Evolutionary conservation across 2,888 invertebrate species (phyloP), one percentile per base, ranked within the genome.

Genomic region (Hydraecia micacea): DNA sequence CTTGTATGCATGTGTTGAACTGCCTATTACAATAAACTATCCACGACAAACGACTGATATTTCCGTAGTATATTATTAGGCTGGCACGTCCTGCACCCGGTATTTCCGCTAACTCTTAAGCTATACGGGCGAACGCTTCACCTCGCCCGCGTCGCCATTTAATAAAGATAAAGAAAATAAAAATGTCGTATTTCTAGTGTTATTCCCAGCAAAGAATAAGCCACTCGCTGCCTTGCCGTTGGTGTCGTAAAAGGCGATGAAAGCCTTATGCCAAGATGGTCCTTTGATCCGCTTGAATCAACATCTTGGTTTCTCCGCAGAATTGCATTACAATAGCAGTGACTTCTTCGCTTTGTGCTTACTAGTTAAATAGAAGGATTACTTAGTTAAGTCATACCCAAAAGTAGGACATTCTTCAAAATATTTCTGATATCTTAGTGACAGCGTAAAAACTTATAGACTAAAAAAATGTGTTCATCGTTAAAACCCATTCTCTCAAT

Each of bases 31-130:
- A 76, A 87, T 75, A 77, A 87, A 80, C 73, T 78, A 42, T 65
- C 67, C 65, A 79, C 75, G 76, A 83, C 78, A 79, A 79, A 62
- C 79, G 74, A 62, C 66, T 58, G 80, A 83, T 85, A 86, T 86
- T 86, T 86, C 86, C 86, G 86, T 77, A 63, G 75, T 80, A 52
- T 86, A 87, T 86, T 86, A 87, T 87, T 86, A 86, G 86, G 77
- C 76, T 42, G 49, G 69, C 75, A 69, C 88, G 88, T 87, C 86
- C 75, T 77, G 86, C 67, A 79, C 72, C 65, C 76, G 73, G 86
- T 67, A 78, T 83, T 87, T 87, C 86, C 86, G 86, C 69, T 84
- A 25, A 63, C 75, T 62, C 58, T 83, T 86, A 73, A 60, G 42
- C 66, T 65, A 52, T 46, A 75, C 21, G 42, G 69, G 46, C n/a